Conservation (phyloP, 2,797 vertebrate species). For the Pyrrhura leucotis region DNA sequence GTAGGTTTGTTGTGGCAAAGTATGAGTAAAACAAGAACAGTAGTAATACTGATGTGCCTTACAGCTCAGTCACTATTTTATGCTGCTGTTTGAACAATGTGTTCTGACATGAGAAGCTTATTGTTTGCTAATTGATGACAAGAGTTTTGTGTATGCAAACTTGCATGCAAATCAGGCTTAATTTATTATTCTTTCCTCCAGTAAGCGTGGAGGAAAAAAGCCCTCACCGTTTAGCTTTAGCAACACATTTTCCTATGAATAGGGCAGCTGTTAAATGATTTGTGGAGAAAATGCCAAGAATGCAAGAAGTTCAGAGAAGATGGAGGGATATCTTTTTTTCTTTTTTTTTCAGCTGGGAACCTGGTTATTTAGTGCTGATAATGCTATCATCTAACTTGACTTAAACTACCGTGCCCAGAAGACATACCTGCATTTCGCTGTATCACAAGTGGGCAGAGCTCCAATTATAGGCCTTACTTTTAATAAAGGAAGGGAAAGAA, state of each 20-base stretch:
- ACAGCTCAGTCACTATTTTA: background rate
- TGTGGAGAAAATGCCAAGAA: conserved; percentile 50
- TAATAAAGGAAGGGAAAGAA: background rate
- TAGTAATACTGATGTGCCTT: background rate
- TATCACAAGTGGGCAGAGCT: background rate
- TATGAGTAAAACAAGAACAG: background rate
- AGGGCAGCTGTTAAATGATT: conserved; percentile 28
- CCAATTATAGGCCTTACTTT: background rate
- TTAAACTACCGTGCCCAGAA: background rate
- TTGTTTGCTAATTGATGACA: conserved; percentile 38
- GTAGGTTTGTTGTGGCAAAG: background rate
- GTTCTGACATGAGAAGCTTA: conserved; percentile 20
- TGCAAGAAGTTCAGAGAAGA: conserved; percentile 13
- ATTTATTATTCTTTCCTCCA: conserved; percentile 41
- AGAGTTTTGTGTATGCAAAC: conserved; percentile 65
- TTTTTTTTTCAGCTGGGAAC: background rate
- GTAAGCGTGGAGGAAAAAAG: background rate
- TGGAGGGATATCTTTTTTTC: background rate
- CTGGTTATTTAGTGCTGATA: background rate
- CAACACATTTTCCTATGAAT: conserved; percentile 59
- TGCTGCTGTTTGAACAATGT: background rate
- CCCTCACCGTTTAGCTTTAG: background rate
- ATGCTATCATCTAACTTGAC: background rate
- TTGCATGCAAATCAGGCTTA: conserved; percentile 57
- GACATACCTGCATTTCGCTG: background rate